phyloP scores from a whole-genome alignment of 2,888 invertebrate species.

The Allacma fusca region DNA sequence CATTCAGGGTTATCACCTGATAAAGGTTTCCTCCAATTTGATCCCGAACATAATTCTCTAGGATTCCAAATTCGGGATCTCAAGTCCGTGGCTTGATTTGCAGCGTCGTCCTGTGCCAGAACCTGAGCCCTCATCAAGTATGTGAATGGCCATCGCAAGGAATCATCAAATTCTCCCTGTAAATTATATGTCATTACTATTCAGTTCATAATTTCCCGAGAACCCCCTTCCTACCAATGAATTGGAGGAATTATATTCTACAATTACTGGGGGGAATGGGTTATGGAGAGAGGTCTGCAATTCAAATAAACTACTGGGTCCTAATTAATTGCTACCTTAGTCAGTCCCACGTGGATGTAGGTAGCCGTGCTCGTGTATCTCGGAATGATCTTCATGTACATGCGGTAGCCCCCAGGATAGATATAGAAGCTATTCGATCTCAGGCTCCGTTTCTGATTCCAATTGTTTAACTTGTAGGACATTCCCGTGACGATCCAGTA shows the following conservation, averaged over 20 bases:
- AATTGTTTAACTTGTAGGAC: constrained; percentile 64
- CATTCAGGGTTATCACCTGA: constrained; percentile 65
- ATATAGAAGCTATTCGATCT: constrained; percentile 65
- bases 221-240: no score
- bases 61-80: constrained; percentile 63
- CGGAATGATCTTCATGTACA: constrained; percentile 65
- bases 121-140: constrained; percentile 64
- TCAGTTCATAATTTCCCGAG: no score
- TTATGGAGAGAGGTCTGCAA: no score
- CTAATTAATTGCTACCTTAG: constrained; percentile 59
- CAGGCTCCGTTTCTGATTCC: constrained; percentile 64
- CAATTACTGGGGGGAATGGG: no score
- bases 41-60: constrained; percentile 64
- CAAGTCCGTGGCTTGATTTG: constrained; percentile 33
- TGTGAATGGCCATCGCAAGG: constrained; percentile 65
- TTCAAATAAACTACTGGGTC: no score
- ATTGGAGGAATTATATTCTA: no score
- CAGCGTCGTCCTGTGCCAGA: constrained; percentile 55
- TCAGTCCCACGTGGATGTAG: constrained; percentile 64
- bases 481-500: constrained; percentile 65
- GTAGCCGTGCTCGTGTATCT: constrained; percentile 60
- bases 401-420: constrained; percentile 63
- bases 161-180: constrained; percentile 63
- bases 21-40: constrained; percentile 65
- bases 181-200: not conserved